Evolutionary conservation across 2,888 invertebrate genomes (phyloP), one percentile per base, ranked within the genome.

Genomic region (Sphaerophoria taeniata): DNA sequence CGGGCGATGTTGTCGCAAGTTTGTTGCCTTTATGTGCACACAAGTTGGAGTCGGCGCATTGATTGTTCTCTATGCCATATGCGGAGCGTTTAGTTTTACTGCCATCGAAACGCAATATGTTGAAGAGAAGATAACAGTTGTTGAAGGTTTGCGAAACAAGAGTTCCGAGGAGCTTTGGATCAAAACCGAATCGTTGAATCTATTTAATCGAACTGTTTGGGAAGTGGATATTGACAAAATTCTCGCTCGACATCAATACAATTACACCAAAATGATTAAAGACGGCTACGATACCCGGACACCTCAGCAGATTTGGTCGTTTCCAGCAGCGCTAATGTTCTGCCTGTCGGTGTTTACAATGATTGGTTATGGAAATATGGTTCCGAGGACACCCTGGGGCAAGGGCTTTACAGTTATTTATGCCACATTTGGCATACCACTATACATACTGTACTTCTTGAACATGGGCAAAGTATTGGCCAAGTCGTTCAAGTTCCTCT

Each of bases 11-110:
- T 96, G 96, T 89, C 94, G 97, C 55, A 97, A 97, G 91, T 94
- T 97, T 88, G 95, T 97, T 75, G 97, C 97, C 6, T 97, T 97
- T 90, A 97, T 97, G 97, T 97, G 97, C 93, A 97, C 97, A 6
- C 97, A 97, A 94, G 96, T 96, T 89, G 97, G 97, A 88, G 97
- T 97, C 45, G 97, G 97, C 74, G 97, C 96, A 7, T 93, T 97
- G 16, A 96, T 97, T 58, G 96, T 97, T 3, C 95, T 97, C 87
- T 97, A 97, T 90, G 96, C 97, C 36, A 95, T 97, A 73, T 94
- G 97, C 39, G 97, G 97, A 0, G 97, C 97, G 0, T 94, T 96
- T 16, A 94, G 95, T 60, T 97, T 97, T 91, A 95, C 95, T 92
- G 94, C 95, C 87, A 95, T 97, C 56, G 97, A 97, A 90, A 94